Evolutionary conservation across 2,113 vertebrate genomes (phyloP).

Genomic region (Zosterops borbonicus): DNA sequence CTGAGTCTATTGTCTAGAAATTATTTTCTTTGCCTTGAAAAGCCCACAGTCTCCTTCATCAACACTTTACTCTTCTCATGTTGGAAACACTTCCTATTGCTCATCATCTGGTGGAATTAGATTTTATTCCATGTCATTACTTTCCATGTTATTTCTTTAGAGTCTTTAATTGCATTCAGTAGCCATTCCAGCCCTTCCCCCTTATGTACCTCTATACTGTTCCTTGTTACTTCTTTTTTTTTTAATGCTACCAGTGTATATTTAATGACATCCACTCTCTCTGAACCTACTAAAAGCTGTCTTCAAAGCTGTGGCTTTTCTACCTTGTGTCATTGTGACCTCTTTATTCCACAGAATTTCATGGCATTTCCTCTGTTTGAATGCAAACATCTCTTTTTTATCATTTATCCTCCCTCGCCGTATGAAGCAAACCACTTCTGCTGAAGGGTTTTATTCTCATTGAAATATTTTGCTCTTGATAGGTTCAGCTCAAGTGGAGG

Average conservation of each 20-base stretch:
- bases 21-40: constrained; percentile 22
- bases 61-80: neutral
- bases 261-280: neutral
- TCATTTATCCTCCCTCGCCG: neutral
- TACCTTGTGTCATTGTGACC: neutral
- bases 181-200: neutral
- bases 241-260: neutral
- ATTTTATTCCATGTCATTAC: neutral
- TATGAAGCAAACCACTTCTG: neutral
- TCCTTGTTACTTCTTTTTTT: neutral
- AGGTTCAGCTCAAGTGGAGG: neutral
- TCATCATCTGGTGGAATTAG: neutral
- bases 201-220: neutral
- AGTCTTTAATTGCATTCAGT: neutral
- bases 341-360: neutral
- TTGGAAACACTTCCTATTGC: neutral
- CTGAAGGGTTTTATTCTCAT: neutral
- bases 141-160: neutral
- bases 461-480: neutral
- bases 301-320: neutral
- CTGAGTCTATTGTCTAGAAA: constrained; percentile 48
- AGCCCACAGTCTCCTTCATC: neutral
- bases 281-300: neutral
- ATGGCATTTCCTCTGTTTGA: neutral
- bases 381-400: neutral